phyloP scores from a whole-genome alignment of 1,140 invertebrate species.

The Leptonema lineaticorne region DNA sequence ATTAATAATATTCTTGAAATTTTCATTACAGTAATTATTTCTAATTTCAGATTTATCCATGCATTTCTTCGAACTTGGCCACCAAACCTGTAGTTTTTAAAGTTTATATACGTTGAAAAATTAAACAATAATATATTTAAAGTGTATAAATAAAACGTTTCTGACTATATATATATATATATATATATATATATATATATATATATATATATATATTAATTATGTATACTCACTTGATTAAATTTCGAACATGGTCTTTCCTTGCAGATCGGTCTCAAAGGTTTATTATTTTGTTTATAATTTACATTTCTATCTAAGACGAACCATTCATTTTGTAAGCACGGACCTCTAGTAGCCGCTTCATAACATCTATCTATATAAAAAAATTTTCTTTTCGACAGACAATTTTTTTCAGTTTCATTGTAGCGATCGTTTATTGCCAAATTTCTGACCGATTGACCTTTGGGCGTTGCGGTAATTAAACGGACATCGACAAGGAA shows the following conservation, averaged over 20 bases:
- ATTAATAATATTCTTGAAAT: background rate
- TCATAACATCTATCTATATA: background rate
- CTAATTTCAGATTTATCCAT: background rate
- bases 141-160: background rate
- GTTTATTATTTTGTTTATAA: background rate
- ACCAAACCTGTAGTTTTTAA: slow-evolving; percentile 4
- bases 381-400: background rate
- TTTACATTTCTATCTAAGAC: background rate
- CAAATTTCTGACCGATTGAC: background rate
- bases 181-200: background rate
- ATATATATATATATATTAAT: background rate
- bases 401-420: background rate
- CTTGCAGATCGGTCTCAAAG: slow-evolving; percentile 7
- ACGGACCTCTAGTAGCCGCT: background rate
- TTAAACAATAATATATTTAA: background rate
- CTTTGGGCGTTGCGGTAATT: background rate
- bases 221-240: background rate
- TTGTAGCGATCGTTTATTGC: background rate
- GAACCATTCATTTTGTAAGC: background rate
- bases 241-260: background rate
- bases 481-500: background rate
- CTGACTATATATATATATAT: background rate
- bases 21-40: background rate
- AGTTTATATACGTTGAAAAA: no score
- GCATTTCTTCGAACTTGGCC: background rate